Evolutionary conservation across 2,113 vertebrate species (phyloP).

Genomic region (Notarius quadriscutis): DNA sequence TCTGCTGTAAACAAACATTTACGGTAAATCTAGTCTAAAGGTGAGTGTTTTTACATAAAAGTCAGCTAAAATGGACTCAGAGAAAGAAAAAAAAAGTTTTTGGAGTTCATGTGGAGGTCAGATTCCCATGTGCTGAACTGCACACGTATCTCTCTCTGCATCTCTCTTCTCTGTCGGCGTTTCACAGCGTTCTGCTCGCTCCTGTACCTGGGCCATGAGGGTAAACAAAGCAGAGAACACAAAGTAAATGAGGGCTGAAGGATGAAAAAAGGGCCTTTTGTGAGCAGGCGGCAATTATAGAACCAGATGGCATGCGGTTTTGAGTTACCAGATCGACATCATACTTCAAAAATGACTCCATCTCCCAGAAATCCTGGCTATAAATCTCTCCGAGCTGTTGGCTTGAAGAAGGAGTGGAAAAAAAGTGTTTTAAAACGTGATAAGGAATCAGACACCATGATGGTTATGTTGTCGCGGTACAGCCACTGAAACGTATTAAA

Average conservation of each 20-base stretch:
- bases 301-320: conserved; percentile 56
- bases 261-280: conserved; percentile 59
- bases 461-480: neutral
- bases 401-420: neutral
- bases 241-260: conserved; percentile 55
- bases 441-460: neutral
- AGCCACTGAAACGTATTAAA: neutral
- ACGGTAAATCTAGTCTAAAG: neutral
- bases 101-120: conserved; percentile 65
- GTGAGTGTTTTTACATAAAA: neutral
- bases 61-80: no score
- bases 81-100: neutral
- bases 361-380: conserved; percentile 66
- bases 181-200: conserved; percentile 37
- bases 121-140: conserved; percentile 58
- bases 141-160: conserved; percentile 34
- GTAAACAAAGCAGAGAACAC: conserved; percentile 59
- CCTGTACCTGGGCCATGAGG: conserved; percentile 54
- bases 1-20: neutral
- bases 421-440: neutral
- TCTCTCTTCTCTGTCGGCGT: conserved; percentile 26
- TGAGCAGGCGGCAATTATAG: conserved; percentile 56
- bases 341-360: conserved; percentile 56
- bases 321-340: conserved; percentile 63
- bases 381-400: conserved; percentile 54